Base-by-base conservation (phyloP, 2,797 vertebrate genomes). In the Sebastes matsubarae region DNA sequence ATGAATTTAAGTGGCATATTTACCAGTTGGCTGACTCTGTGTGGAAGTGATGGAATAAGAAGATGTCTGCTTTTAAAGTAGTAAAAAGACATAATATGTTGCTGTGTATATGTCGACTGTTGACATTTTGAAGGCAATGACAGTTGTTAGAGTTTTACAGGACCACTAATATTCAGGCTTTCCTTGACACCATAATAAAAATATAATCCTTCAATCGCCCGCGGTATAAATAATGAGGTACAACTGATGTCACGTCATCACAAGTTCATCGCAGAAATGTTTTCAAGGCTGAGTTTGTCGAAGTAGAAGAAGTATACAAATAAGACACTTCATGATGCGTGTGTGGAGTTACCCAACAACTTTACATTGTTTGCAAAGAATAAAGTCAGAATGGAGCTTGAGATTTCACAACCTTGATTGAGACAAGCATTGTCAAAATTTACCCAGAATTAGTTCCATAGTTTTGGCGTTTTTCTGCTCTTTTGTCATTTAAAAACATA, bases 1-100 rank as follows among this genome's bases (percentile, higher is more conserved):
- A 95, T 94, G 88, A 92, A 94, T 94, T 92, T 94, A 94, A 94
- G 90, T 88, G 91, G 86, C 78, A 82, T 87, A 91, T 94, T 93
- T 92, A 88, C 89, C 84, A 91, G 81, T 77, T 46, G 77, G 86
- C 42, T 89, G 87, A 78, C 69, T 90, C 83, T 70, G 86, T 67
- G 65, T 81, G 30, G 67, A 86, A 74, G 74, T 77, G 79, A 79
- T 77, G 74, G 75, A 91, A 83, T 83, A 30, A 79, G 76, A 84
- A 72, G 52, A 83, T 69, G 72, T 75, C 79, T 38, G 38, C 34
- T 68, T 75, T 78, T 50, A 79, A 46, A 78, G 55, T 38, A 2
- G 65, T 27, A 27, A 58, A 58, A 74, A 25, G 36, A 76, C 27
- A 57, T 59, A 59, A 46, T 73, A 18, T 68, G 25, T 67, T 66